Evolutionary conservation across 2,888 invertebrate genomes (phyloP).

Genomic region (Drosophila nr. perissopoda): DNA sequence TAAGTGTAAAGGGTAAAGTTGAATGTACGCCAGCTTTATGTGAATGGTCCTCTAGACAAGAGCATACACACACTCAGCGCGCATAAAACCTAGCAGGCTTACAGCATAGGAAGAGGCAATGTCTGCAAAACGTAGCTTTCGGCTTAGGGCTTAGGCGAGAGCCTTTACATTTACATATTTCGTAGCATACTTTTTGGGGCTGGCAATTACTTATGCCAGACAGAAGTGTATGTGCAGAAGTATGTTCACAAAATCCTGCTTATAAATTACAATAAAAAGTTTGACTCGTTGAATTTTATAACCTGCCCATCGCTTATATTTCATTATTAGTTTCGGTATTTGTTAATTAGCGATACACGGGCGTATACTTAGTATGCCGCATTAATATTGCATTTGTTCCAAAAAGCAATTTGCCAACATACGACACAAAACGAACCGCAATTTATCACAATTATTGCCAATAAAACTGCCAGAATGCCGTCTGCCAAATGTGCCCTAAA

Average conservation of each 20-base stretch:
- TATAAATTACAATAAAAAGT: conserved; percentile 41
- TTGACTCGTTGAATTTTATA: conserved; percentile 19
- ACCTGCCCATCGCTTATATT: conserved; percentile 4
- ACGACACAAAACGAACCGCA: conserved; percentile 28
- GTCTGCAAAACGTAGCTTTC: conserved; percentile 21
- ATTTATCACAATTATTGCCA: conserved; percentile 75
- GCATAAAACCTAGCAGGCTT: conserved; percentile 10
- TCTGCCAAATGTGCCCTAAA: conserved; percentile 25
- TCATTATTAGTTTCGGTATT: conserved; percentile 17
- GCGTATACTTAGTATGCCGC: conserved; percentile 32
- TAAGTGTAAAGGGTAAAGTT: conserved; percentile 55
- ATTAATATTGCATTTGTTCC: conserved; percentile 40
- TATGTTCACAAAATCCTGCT: background rate
- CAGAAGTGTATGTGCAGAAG: background rate
- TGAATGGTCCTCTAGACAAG: conserved; percentile 54
- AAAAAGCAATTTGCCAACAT: conserved; percentile 20
- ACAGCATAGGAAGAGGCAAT: background rate
- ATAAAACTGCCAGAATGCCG: conserved; percentile 11
- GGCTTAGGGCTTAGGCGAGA: background rate
- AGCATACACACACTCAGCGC: conserved; percentile 50
- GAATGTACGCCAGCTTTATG: conserved; percentile 53
- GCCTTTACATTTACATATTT: conserved; percentile 25
- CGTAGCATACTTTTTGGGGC: conserved; percentile 36
- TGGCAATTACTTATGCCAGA: conserved; percentile 11
- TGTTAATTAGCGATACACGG: background rate